Base-by-base conservation (phyloP, 2,888 invertebrate species). In the Melanchra persicariae region DNA sequence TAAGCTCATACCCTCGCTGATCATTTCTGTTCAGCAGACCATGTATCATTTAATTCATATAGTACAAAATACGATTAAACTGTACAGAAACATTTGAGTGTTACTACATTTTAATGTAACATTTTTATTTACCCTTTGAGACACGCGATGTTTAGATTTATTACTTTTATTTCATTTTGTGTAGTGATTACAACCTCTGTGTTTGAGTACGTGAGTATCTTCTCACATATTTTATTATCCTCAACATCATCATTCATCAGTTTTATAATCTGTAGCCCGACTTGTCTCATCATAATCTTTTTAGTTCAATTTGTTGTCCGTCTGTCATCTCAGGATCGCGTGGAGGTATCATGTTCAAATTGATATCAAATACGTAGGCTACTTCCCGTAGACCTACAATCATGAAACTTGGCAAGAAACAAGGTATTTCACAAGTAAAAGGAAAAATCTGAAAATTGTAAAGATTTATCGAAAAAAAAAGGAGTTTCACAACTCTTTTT, bases 141-240 rank as follows among this genome's bases (percentile, higher is more conserved):
- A 4, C 15, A 17, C 26, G 15, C 37, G 8, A 75, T 66, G 67
- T 75, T 75, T 0, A 34, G 19, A 22, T 55, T 49, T 10, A 9
- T 51, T 1, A 47, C 9, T 47, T 70, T 40, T 30, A n/a, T 77
- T 47, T 77, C 22, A 24, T 45, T 52, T 47, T 45, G 0, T 77
- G 19, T 70, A 5, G 51, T 52, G 15, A 15, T 70, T 2, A 40
- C 30, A 7, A 40, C 6, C 0, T 40, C 70, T 58, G 17, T 10
- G 17, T 45, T 61, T 7, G 49, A 77, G 4, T 74, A 77, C 49
- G 77, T 76, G 12, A 74, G 74, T 73, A 37, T 2, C 9, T 54
- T 7, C 1, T 7, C 22, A 15, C 8, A 34, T 3, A 3, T 0
- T 34, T 55, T 15, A 7, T 7, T 51, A 40, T n/a, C 0, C 17